A percentile compares a stretch with the other conserved stretches of the same genome.
Evolutionary conservation across 2,113 vertebrate genomes (phyloP).

Genomic region (Antechinus flavipes): DNA sequence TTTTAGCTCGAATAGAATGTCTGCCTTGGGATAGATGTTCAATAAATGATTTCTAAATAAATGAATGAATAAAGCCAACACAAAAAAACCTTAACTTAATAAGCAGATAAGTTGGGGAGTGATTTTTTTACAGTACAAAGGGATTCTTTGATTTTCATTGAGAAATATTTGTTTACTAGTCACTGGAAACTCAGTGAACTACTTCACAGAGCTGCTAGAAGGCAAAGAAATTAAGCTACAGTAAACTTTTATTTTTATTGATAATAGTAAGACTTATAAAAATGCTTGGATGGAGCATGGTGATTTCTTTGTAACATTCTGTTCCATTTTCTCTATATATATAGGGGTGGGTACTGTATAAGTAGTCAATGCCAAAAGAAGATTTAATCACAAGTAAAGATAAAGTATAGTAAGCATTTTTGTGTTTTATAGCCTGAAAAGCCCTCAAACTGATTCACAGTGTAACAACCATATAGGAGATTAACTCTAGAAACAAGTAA

Average conservation of each 20-base stretch:
- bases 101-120: not conserved
- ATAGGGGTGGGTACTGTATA: not conserved
- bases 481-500: not conserved
- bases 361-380: not conserved
- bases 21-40: not conserved
- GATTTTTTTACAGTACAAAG: not conserved
- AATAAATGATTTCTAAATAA: not conserved
- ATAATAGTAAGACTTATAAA: not conserved
- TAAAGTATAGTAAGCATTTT: slow-evolving; percentile 4
- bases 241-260: not conserved
- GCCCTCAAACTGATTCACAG: not conserved
- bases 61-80: not conserved
- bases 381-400: slow-evolving; percentile 2
- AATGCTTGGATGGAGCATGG: not conserved
- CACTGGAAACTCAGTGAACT: not conserved
- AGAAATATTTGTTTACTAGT: slow-evolving; percentile 10
- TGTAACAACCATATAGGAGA: not conserved
- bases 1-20: not conserved
- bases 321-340: not conserved
- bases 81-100: not conserved
- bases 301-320: not conserved
- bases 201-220: not conserved
- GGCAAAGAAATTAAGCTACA: not conserved
- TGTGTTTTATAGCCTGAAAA: not conserved
- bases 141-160: slow-evolving; percentile 17